These are phyloP conservation scores for Elachura formosa DNA, from an alignment of 2,113 vertebrate genomes.

Conservation along the genomic window DNA sequence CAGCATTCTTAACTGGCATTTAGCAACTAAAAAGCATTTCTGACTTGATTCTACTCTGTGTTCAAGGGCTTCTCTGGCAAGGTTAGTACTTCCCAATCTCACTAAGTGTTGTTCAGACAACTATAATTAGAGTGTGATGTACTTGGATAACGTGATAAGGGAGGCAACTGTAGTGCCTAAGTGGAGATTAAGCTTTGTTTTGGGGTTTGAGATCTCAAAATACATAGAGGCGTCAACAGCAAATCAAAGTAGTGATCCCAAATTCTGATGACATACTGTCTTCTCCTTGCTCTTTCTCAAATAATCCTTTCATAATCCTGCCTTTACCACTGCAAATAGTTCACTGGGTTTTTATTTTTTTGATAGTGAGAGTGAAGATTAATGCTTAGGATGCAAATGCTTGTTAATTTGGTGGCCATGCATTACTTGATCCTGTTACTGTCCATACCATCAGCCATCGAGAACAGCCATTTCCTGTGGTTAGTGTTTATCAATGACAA, in stretches of 20 bases:
- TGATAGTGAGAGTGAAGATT: neutral
- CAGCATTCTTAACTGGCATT: neutral
- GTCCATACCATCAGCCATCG: neutral
- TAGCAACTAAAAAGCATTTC: neutral
- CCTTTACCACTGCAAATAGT: neutral
- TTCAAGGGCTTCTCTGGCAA: constrained; percentile 42
- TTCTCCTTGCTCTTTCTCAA: neutral
- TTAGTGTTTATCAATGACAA: neutral
- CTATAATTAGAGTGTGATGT: constrained; percentile 50
- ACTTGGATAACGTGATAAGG: constrained; percentile 30
- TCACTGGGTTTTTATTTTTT: neutral
- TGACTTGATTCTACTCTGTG: neutral
- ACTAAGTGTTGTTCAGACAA: constrained; percentile 22
- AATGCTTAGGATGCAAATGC: neutral
- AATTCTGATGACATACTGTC: neutral
- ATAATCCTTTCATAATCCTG: neutral
- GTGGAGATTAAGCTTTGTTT: constrained; percentile 36
- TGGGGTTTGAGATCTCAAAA: constrained; percentile 24
- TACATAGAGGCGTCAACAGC: neutral
- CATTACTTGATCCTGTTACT: accelerated
- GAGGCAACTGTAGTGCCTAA: neutral
- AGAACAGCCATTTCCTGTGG: neutral
- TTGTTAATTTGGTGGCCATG: neutral
- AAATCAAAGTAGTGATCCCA: neutral
- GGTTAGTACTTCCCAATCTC: constrained; percentile 25